Evolutionary conservation across 2,113 vertebrate species (phyloP), one percentile per base, ranked within the genome.

Genomic region (Scolopax mira): DNA sequence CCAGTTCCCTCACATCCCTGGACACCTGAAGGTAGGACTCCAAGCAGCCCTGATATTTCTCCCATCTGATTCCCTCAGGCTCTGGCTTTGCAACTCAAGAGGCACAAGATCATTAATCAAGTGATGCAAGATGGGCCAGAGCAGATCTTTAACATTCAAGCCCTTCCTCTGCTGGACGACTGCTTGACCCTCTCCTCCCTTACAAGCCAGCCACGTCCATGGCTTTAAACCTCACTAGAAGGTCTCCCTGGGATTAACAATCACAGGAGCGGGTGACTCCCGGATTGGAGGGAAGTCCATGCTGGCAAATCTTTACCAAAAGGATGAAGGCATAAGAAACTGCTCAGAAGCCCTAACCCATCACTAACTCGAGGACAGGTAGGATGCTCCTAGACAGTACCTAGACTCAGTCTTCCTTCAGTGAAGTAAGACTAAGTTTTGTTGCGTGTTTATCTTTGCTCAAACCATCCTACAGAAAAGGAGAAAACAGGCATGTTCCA

Each of bases 401-500:
- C 83, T 41, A 46, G 7, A 35, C 46, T 55, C 35, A 18, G 61
- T 18, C 10, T 49, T 44, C 52, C 27, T 60, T 31, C 48, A 52
- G 18, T 9, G 30, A 61, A 91, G 7, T 9, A 54, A 77, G 19
- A 33, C 1, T 79, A 48, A 66, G 51, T 83, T 89, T 89, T 75
- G 48, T 3, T 23, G 21, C 30, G 4, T 30, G 39, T 48, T 90
- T 78, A 39, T 70, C 72, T 75, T 48, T 72, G 52, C 65, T 86
- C 75, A 74, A 92, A 80, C 60, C 48, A 23, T 24, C 28, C 52
- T 13, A 35, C 48, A 88, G 62, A 88, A 96, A 87, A 95, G 94
- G 69, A 96, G 69, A 78, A 92, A 87, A 83, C 48, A 81, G 49
- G 55, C 82, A 31, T 52, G 73, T 65, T 93, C 73, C 78, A 81